Evolutionary conservation across 2,113 vertebrate genomes (phyloP), one percentile per base, ranked within the genome.

Genomic region (Lasiurus cinereus): DNA sequence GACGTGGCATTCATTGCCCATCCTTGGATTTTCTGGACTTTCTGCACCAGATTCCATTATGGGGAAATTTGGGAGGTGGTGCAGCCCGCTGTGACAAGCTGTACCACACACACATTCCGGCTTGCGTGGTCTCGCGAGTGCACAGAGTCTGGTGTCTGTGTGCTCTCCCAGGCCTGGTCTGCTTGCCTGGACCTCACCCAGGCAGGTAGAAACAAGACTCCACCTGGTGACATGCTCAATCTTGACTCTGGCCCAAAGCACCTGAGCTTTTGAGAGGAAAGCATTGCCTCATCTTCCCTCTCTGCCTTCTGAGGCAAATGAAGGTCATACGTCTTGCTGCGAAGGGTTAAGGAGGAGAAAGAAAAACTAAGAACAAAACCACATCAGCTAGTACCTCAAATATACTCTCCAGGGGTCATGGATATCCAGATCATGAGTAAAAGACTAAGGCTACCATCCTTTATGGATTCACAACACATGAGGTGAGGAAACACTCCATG

Each of bases 311-410:
- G 39, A 72, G 15, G 12, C 46, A 82, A 46, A 50, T 39, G 6
- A 36, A 76, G 15, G 79, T 88, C 43, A 70, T 88, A 56, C 21
- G 16, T 39, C 69, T 89, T 77, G 4, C 16, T 94, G 16, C 83
- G 21, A 67, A 84, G 43, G 88, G 9, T 56, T 33, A 84, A 21
- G 29, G 48, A 88, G 2, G 33, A 56, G 50, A 88, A 93, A 82
- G 67, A 88, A 84, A 77, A 66, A 54, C 1, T 39, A 70, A 62
- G 46, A 88, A 73, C 77, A 59, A 66, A 86, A 54, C 22, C 16
- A 50, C 3, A 52, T 62, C 70, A 89, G 21, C 72, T 59, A 48
- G 11, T 43, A 62, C 19, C 21, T 78, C 43, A 83, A 83, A 90
- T 83, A 21, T 33, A 48, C 48, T 87, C 87, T 86, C 52, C 74